These are phyloP conservation scores for Hirtodrosophila histrioides DNA, from an alignment of 2,888 invertebrate genomes.

Conservation along the genomic window DNA sequence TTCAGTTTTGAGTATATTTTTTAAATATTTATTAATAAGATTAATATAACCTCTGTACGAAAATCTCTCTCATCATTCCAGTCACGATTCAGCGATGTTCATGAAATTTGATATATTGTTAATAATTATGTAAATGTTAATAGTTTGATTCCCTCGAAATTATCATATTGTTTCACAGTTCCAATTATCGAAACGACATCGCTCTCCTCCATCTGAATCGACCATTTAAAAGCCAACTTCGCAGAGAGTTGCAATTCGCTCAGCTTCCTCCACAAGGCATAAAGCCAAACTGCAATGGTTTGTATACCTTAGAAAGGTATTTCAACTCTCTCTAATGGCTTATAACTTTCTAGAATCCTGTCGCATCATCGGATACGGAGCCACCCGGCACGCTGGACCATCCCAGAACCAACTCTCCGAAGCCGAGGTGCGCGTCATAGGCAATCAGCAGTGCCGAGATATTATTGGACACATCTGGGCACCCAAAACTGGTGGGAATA, in stretches of 20 bases:
- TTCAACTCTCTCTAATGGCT: neutral
- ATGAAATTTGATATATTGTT: too few species aligned
- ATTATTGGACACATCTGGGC: slow-evolving; percentile 82
- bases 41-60: too few species aligned
- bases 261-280: slow-evolving; percentile 71
- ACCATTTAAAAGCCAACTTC: slow-evolving; percentile 31
- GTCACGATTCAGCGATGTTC: too few species aligned
- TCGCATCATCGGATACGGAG: slow-evolving; percentile 83
- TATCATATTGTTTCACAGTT: slow-evolving; percentile 49
- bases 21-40: too few species aligned
- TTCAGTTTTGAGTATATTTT: too few species aligned
- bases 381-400: slow-evolving; percentile 76
- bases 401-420: slow-evolving; percentile 75
- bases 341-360: slow-evolving; percentile 60
- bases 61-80: too few species aligned
- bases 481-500: slow-evolving; percentile 81
- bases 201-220: slow-evolving; percentile 72
- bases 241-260: slow-evolving; percentile 50
- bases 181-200: slow-evolving; percentile 81
- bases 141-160: too few species aligned
- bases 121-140: too few species aligned
- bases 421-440: slow-evolving; percentile 78
- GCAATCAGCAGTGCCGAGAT: slow-evolving; percentile 66
- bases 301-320: neutral
- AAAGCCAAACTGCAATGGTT: slow-evolving; percentile 72